Conservation (phyloP, 2,888 invertebrate genomes). For the Holacanthella duospinosa region DNA sequence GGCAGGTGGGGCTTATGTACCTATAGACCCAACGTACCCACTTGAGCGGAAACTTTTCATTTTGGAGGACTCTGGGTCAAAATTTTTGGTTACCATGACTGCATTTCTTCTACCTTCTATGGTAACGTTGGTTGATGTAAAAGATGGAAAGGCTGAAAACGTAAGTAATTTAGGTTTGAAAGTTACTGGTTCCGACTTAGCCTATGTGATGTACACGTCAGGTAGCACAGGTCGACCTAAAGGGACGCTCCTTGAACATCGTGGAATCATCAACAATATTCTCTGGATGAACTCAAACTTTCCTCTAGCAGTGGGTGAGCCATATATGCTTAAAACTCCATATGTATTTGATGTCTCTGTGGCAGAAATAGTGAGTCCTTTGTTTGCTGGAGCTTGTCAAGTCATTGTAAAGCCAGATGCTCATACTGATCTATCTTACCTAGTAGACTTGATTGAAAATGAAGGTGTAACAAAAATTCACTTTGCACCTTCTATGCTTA, state of each 20-base stretch:
- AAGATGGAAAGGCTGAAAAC: too few relatives aligned
- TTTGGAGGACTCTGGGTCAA: neutral
- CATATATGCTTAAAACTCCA: neutral
- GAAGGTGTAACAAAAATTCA: neutral
- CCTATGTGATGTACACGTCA: constrained; percentile 68
- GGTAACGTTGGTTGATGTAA: too few relatives aligned
- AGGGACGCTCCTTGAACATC: constrained; percentile 5
- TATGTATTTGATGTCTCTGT: constrained; percentile 12
- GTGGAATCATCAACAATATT: constrained; percentile 9
- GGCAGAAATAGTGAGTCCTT: constrained; percentile 6
- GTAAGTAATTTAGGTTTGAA: neutral
- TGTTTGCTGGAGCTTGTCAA: neutral
- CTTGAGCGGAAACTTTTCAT: neutral
- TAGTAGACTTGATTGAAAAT: neutral
- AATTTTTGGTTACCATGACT: too few relatives aligned
- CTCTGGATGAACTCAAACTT: neutral
- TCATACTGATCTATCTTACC: neutral
- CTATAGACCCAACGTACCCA: neutral
- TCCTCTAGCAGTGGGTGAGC: neutral
- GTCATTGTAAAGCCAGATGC: neutral
- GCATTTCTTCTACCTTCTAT: too few relatives aligned
- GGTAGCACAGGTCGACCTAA: constrained; percentile 40
- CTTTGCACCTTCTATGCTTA: constrained; percentile 11
- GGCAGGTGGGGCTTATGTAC: neutral
- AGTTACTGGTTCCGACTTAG: constrained; percentile 42